Evolutionary conservation across 92 coral and sea anemone species (phyloP).

Genomic region (Epizoanthus stellaris): DNA sequence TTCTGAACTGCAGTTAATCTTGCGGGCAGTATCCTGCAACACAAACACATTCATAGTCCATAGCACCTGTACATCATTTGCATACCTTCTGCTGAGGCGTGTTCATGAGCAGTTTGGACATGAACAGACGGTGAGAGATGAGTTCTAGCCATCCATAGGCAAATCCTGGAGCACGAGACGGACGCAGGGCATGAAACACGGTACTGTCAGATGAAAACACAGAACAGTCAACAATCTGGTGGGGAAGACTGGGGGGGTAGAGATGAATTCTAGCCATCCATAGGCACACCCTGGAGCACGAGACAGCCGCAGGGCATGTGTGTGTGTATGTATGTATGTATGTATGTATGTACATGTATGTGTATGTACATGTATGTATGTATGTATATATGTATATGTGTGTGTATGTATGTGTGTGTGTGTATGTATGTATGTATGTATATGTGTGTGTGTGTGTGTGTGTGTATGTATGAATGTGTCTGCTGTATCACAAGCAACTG

Average conservation of each 20-base stretch:
- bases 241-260: too few relatives aligned
- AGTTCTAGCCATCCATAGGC: conserved; percentile 99
- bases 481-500: too few relatives aligned
- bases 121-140: conserved; percentile 94
- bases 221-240: not conserved
- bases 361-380: too few relatives aligned
- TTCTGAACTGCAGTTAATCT: not conserved
- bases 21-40: not conserved
- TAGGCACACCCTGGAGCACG: conserved; percentile 58
- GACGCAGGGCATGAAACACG: conserved; percentile 96
- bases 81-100: conserved; percentile 98
- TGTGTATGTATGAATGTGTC: too few relatives aligned
- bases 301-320: too few relatives aligned
- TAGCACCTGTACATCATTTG: not conserved
- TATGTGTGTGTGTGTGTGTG: too few relatives aligned
- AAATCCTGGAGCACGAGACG: conserved; percentile 98
- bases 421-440: too few relatives aligned
- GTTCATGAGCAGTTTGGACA: conserved; percentile 96
- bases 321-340: too few relatives aligned
- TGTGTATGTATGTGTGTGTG: too few relatives aligned
- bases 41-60: not conserved
- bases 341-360: too few relatives aligned
- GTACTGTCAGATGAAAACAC: conserved; percentile 59
- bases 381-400: too few relatives aligned
- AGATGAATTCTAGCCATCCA: conserved; percentile 96